These are phyloP conservation scores for Atopsyche davidsoni DNA, from an alignment of 1,140 invertebrate species.

Conservation along the genomic window DNA sequence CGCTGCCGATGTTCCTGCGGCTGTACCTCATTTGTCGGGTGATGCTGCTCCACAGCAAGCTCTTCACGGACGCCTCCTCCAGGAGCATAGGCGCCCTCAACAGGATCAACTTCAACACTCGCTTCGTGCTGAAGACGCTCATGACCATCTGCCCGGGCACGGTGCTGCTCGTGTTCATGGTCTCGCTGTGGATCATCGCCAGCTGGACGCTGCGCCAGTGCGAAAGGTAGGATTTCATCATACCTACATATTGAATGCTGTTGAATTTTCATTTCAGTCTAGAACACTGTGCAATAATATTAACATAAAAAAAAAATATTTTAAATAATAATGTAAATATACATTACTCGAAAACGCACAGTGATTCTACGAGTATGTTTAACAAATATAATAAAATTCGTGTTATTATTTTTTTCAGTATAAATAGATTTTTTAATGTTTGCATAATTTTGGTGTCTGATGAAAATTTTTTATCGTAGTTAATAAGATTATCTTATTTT, in stretches of 20 bases:
- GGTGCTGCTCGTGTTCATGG: constrained; percentile 96
- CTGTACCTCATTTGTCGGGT: constrained; percentile 98
- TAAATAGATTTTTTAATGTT: background rate
- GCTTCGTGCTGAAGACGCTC: constrained; percentile 97
- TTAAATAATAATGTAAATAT: too few species aligned
- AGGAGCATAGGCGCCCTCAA: constrained; percentile 94
- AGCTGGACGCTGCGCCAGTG: constrained; percentile 98
- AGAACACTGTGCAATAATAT: background rate
- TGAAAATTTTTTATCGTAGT: background rate
- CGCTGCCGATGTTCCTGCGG: constrained; percentile 98
- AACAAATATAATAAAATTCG: background rate
- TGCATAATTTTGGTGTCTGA: background rate
- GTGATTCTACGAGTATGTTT: background rate
- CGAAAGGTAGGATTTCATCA: constrained; percentile 79
- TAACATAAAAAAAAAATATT: background rate
- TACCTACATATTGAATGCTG: background rate
- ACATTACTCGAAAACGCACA: too few species aligned
- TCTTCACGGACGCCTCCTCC: constrained; percentile 97
- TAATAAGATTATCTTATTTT: background rate
- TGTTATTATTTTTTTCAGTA: background rate
- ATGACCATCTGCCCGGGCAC: constrained; percentile 99
- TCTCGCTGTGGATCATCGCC: constrained; percentile 98
- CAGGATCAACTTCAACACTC: constrained; percentile 99
- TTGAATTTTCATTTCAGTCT: background rate
- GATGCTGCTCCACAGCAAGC: constrained; percentile 97